Conservation (phyloP, 2,888 invertebrate genomes). For the Geotrupes spiniger region DNA sequence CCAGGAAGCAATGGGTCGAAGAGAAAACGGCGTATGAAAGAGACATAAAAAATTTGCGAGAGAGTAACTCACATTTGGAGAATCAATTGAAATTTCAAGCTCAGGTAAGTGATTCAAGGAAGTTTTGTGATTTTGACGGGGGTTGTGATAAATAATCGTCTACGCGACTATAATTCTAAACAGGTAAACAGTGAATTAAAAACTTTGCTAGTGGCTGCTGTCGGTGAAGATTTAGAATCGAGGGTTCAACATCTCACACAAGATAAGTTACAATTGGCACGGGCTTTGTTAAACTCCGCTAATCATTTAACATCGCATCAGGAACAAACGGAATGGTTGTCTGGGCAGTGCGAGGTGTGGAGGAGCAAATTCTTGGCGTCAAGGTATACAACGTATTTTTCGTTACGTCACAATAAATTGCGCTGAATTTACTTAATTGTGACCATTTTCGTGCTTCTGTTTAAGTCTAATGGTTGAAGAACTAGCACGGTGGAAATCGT, state of each 20-base stretch:
- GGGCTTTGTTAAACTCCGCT: conserved; percentile 80
- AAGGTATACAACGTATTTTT: conserved; percentile 65
- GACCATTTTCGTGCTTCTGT: conserved; percentile 27
- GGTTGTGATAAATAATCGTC: conserved; percentile 6
- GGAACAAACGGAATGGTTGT: conserved; percentile 90
- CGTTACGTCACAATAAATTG: too few species aligned
- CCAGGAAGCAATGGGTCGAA: conserved; percentile 46
- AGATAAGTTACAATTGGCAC: conserved; percentile 85
- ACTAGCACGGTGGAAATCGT: conserved; percentile 81
- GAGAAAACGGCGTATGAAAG: conserved; percentile 57
- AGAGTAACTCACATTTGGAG: conserved; percentile 70
- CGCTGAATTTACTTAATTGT: too few species aligned
- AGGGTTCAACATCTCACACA: conserved; percentile 88
- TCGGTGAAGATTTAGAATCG: conserved; percentile 90
- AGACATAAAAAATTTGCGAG: conserved; percentile 61
- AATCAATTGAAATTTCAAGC: conserved; percentile 84
- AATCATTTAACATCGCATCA: conserved; percentile 84
- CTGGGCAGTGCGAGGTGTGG: conserved; percentile 96
- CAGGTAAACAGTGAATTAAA: conserved; percentile 90
- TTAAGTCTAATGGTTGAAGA: conserved; percentile 89
- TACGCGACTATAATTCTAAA: conserved; percentile 8
- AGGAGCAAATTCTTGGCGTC: conserved; percentile 93
- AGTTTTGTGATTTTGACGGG: conserved; percentile 11
- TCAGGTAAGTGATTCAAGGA: conserved; percentile 51
- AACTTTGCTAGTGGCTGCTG: conserved; percentile 88